These are phyloP conservation scores for Sebastes jordani DNA, from an alignment of 2,797 vertebrate species.

Conservation along the genomic window DNA sequence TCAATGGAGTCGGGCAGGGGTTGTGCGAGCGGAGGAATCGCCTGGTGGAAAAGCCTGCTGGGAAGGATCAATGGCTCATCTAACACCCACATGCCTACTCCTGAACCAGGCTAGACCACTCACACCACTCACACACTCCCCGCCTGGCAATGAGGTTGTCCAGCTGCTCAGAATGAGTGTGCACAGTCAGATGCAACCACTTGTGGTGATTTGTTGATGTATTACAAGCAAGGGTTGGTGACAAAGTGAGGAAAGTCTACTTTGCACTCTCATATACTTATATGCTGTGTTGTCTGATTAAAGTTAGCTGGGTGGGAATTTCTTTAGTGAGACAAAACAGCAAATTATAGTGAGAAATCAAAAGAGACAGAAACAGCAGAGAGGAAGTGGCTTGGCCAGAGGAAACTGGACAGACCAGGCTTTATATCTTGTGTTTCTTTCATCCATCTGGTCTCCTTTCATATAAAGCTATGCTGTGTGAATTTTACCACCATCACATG, in stretches of 20 bases:
- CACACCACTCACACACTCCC: conserved; percentile 61
- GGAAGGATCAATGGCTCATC: conserved; percentile 88
- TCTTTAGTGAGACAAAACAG: not conserved
- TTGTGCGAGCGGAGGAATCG: conserved; percentile 41
- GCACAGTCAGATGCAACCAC: conserved; percentile 52
- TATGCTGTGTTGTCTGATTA: not conserved
- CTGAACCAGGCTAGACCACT: conserved; percentile 64
- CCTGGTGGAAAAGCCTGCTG: conserved; percentile 78
- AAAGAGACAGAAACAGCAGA: not conserved
- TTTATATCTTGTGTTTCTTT: conserved; percentile 5
- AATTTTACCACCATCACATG: not conserved
- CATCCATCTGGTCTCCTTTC: not conserved
- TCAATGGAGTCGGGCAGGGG: conserved; percentile 81
- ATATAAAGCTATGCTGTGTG: not conserved
- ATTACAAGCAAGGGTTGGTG: conserved; percentile 27
- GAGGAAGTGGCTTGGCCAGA: not conserved
- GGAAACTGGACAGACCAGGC: not conserved
- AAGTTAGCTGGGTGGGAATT: not conserved
- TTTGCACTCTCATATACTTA: not conserved
- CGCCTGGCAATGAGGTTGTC: conserved; percentile 66
- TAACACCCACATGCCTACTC: conserved; percentile 73
- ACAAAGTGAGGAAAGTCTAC: conserved; percentile 23
- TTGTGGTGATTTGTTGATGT: conserved; percentile 62
- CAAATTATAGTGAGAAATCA: not conserved
- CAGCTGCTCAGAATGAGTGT: conserved; percentile 67